These are phyloP conservation scores for Tupaia tana DNA, from an alignment of 2,113 vertebrate genomes.

Conservation along the genomic window DNA sequence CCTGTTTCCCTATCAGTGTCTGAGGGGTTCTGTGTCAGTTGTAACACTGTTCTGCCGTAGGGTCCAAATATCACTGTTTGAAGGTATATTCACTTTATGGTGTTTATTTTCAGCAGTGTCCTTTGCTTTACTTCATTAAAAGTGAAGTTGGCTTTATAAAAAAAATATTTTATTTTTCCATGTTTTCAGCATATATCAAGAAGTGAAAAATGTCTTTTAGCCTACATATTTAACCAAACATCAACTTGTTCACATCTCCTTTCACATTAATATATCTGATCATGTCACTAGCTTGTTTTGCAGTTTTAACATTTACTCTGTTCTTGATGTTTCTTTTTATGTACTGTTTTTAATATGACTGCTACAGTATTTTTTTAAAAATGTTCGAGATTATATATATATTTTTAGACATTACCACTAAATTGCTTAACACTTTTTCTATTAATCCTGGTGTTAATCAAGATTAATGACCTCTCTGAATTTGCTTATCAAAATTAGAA, in stretches of 20 bases:
- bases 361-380: neutral
- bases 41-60: neutral
- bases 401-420: neutral
- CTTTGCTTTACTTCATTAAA: constrained; percentile 3
- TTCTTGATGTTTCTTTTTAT: neutral
- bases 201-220: neutral
- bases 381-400: neutral
- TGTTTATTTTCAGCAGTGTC: neutral
- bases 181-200: neutral
- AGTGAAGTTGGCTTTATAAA: neutral
- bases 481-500: neutral
- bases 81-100: neutral
- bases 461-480: neutral
- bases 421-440: neutral
- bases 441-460: neutral
- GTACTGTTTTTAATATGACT: neutral
- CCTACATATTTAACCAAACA: neutral
- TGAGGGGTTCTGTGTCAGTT: neutral
- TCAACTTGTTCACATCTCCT: neutral
- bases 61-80: neutral
- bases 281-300: neutral
- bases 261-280: neutral
- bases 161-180: neutral
- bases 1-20: neutral
- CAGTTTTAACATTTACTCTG: neutral